Evolutionary conservation across 1,140 invertebrate species (phyloP), one percentile per base, ranked within the genome.

Genomic region (Danaus plexippus): DNA sequence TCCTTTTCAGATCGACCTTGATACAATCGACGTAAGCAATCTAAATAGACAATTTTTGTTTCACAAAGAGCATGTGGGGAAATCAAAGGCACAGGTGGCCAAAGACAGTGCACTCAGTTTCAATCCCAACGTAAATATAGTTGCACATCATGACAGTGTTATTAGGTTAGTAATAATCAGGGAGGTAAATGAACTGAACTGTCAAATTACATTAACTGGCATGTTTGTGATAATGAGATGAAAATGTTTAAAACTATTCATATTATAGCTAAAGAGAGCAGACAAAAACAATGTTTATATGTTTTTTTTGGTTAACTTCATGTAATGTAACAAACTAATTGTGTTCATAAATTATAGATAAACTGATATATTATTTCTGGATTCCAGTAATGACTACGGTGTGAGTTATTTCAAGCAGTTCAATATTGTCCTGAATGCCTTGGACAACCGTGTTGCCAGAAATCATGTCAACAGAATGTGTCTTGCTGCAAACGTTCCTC

Each of bases 401-500:
- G 90, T 97, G 0, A 92, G 91, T 45, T 99, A 97, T 80, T 99
- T 97, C 85, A 94, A 96, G 74, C 90, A 94, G 69, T 99, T 99
- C 81, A 90, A 92, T 51, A 77, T 99, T 45, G 97, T 99, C 9
- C 89, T 99, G 87, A 99, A 99, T 90, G 98, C 98, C 11, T 87
- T 99, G 59, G 98, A 99, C 80, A 99, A 99, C 81, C 90, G 94
- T 83, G 94, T 93, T 52, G 98, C 98, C 9, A 90, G 98, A 56
- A 98, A 96, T 79, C 98, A 99, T 90, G 98, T 99, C 0, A 99
- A 99, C 88, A 90, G 98, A 42, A 97, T 99, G 95, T 99, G 98
- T 88, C 87, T 99, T 12, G 96, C 97, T 49, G 95, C 97, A 10
- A 92, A 97, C 79, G 88, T 98, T 9, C 97, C 98, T 2, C 84